Evolutionary conservation across 1,140 invertebrate species (phyloP).

Genomic region (Hylaeus anthracinus): DNA sequence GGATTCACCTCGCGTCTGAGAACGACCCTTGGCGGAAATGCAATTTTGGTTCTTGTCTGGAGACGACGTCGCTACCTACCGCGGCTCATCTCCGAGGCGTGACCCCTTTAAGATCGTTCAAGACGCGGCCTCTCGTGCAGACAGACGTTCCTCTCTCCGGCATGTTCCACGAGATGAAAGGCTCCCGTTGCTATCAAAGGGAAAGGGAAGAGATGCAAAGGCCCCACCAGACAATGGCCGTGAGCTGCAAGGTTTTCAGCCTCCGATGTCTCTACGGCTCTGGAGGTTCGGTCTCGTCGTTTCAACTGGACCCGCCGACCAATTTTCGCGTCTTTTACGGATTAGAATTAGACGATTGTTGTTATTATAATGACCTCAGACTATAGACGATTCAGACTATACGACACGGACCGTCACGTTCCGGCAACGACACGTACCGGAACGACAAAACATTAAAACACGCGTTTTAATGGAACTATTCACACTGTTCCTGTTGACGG

Average conservation of each 20-base stretch:
- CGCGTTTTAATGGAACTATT: too few relatives aligned
- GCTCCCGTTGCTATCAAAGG: conserved; percentile 48
- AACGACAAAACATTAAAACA: too few relatives aligned
- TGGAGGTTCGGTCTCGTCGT: conserved; percentile 14
- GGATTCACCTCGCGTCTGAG: conserved; percentile 6
- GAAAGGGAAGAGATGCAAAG: conserved; percentile 45
- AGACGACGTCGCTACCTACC: conserved; percentile 40
- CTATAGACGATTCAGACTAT: too few relatives aligned
- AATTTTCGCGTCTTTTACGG: background rate
- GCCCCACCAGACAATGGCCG: conserved; percentile 48
- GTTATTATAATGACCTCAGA: too few relatives aligned
- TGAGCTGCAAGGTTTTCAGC: conserved; percentile 49
- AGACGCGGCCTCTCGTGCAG: conserved; percentile 32
- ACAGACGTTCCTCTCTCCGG: conserved; percentile 36
- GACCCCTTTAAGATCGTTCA: conserved; percentile 50
- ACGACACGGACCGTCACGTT: too few relatives aligned
- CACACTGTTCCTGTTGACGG: too few relatives aligned
- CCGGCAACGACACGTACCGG: too few relatives aligned
- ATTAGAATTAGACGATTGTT: background rate
- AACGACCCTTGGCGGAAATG: conserved; percentile 37
- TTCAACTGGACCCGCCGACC: conserved; percentile 1
- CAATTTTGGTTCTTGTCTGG: conserved; percentile 51
- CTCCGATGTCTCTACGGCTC: conserved; percentile 17
- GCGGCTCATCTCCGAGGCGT: conserved; percentile 32
- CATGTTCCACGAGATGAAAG: conserved; percentile 44